These are phyloP conservation scores for Globicephala melas DNA, from an alignment of 2,113 vertebrate species.

Conservation along the genomic window DNA sequence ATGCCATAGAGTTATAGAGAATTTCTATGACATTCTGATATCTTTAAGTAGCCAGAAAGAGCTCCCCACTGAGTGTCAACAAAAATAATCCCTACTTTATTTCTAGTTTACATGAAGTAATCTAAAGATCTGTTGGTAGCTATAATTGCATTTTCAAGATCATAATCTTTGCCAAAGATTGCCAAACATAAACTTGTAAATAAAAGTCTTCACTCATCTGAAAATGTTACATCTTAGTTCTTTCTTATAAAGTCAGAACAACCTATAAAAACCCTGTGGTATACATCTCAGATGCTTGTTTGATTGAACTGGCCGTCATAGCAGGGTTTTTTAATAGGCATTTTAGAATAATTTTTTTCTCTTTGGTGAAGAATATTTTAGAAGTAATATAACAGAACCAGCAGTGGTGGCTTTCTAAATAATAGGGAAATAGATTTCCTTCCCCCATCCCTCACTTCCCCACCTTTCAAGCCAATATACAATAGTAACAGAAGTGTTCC, in stretches of 20 bases:
- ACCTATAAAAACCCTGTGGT: background rate
- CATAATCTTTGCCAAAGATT: background rate
- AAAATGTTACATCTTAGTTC: background rate
- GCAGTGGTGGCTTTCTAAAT: background rate
- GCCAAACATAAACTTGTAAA: background rate
- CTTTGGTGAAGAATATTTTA: background rate
- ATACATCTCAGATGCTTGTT: background rate
- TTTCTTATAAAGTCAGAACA: background rate
- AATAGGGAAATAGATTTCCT: background rate
- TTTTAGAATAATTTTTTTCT: background rate
- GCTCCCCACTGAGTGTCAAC: background rate
- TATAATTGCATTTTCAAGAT: background rate
- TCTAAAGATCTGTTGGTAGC: background rate
- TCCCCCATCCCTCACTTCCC: background rate
- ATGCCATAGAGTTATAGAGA: background rate
- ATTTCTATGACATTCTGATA: background rate
- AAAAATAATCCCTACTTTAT: background rate
- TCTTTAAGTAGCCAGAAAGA: background rate
- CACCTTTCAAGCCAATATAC: background rate
- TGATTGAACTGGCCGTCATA: background rate
- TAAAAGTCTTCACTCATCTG: background rate
- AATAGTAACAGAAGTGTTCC: background rate
- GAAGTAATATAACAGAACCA: slow-evolving; percentile 9
- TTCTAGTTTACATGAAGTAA: background rate
- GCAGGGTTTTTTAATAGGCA: slow-evolving; percentile 11